Conservation (phyloP, 2,888 invertebrate species). For the Malachius bipustulatus region DNA sequence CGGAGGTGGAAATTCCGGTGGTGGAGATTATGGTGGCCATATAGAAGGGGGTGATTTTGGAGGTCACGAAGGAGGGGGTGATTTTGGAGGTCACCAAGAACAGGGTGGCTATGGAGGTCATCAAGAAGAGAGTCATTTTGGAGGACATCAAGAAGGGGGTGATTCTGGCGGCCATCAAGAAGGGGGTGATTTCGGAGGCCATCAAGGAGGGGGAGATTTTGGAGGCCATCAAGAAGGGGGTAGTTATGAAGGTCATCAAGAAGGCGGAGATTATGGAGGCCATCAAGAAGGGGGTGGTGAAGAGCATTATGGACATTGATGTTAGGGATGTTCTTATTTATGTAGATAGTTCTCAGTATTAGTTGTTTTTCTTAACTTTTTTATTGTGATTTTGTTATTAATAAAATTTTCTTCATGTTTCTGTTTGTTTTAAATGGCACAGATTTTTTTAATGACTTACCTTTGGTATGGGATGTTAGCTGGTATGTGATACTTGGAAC, state of each 20-base stretch:
- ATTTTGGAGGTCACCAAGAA: constrained; percentile 21
- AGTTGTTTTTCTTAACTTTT: constrained; percentile 20
- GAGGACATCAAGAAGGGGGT: constrained; percentile 16
- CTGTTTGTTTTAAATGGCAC: constrained; percentile 1
- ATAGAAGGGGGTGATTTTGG: constrained; percentile 21
- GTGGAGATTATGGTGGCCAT: constrained; percentile 20
- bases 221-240: no score
- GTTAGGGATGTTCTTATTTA: constrained; percentile 14
- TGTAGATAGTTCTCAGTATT: constrained; percentile 32
- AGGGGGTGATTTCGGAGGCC: constrained; percentile 12
- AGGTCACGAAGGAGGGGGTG: constrained; percentile 14
- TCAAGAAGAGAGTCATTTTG: constrained; percentile 19
- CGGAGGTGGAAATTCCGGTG: constrained; percentile 19
- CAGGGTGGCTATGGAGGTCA: constrained; percentile 21
- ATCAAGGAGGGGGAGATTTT: constrained; percentile 15
- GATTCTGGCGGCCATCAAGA: constrained; percentile 14
- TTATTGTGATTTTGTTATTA: constrained; percentile 25
- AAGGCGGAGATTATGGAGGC: constrained; percentile 18
- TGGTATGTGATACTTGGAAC: constrained; percentile 85
- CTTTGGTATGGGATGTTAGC: constrained; percentile 83
- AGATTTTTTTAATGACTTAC: no score
- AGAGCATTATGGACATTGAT: constrained; percentile 19
- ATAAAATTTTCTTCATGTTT: constrained; percentile 17
- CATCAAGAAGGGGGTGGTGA: constrained; percentile 15
- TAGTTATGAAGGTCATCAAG: no score